A percentile compares a stretch with the other conserved stretches of the same genome.
Conservation (phyloP, 92 coral and sea anemone species). For the Porites divaricata region DNA sequence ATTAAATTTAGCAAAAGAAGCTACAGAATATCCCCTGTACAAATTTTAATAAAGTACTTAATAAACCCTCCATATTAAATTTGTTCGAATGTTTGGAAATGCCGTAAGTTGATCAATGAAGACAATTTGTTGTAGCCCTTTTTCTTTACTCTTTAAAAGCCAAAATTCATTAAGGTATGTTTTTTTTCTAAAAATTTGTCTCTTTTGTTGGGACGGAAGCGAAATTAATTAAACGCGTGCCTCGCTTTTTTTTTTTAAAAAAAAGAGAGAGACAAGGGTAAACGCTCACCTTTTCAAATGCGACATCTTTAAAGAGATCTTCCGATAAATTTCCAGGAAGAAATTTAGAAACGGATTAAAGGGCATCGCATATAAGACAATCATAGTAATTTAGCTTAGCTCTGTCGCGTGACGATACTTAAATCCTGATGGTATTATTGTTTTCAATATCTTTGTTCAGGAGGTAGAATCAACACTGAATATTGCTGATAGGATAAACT, state of each 20-base stretch:
- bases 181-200: conserved; percentile 12
- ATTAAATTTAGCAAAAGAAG: background rate
- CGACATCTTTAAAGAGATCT: background rate
- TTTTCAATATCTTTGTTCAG: conserved; percentile 10
- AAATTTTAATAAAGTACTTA: background rate
- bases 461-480: conserved; percentile 20
- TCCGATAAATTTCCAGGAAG: background rate
- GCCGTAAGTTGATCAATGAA: conserved; percentile 2
- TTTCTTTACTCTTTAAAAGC: conserved; percentile 18
- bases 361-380: background rate
- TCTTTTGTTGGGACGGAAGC: conserved; percentile 31
- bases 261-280: background rate
- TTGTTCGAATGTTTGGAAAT: conserved; percentile 3
- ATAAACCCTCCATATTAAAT: background rate
- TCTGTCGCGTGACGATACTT: conserved; percentile 1
- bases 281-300: background rate
- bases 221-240: conserved; percentile 31
- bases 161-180: conserved; percentile 26
- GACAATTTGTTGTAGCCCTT: conserved; percentile 14
- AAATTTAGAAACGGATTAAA: background rate
- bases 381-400: background rate
- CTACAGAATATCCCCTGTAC: background rate
- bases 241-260: background rate
- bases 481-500: background rate
- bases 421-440: background rate